These are phyloP conservation scores for Julus scanicus DNA, from an alignment of 2,888 invertebrate species.

Conservation along the genomic window DNA sequence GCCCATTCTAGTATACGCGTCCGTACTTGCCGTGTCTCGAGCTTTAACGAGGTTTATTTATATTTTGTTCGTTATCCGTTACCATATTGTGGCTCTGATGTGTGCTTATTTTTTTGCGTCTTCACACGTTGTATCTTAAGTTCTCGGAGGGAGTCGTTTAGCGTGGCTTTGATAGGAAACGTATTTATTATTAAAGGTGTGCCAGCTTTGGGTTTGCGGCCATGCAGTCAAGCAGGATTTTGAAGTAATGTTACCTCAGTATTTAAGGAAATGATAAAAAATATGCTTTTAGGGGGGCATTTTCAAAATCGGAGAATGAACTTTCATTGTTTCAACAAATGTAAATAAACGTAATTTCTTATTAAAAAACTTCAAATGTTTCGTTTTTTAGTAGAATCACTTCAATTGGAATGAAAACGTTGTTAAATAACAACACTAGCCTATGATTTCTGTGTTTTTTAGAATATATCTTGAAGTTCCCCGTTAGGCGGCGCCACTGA, in stretches of 20 bases:
- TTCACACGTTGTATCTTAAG: neutral
- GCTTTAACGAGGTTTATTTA: conserved; percentile 23
- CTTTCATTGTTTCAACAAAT: conserved; percentile 6
- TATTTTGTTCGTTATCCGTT: neutral
- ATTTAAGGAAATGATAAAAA: neutral
- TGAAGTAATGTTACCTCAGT: neutral
- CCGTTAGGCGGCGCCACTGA: too few relatives aligned
- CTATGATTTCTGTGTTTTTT: too few relatives aligned
- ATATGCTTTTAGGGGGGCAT: neutral
- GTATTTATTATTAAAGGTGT: conserved; percentile 11
- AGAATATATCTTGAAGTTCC: too few relatives aligned
- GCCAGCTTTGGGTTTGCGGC: conserved; percentile 3
- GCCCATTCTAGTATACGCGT: neutral
- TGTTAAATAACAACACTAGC: too few relatives aligned
- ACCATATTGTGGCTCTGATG: neutral
- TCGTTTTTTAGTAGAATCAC: neutral
- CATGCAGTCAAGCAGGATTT: neutral
- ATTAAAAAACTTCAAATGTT: neutral
- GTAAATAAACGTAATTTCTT: conserved; percentile 33
- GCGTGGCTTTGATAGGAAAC: neutral
- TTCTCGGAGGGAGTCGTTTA: neutral
- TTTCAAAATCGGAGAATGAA: conserved; percentile 15
- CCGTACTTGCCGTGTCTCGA: neutral
- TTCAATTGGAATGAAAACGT: neutral
- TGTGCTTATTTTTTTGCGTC: conserved; percentile 13